Base-by-base conservation (phyloP, 2,888 invertebrate genomes). In the Heliconius cydno region DNA sequence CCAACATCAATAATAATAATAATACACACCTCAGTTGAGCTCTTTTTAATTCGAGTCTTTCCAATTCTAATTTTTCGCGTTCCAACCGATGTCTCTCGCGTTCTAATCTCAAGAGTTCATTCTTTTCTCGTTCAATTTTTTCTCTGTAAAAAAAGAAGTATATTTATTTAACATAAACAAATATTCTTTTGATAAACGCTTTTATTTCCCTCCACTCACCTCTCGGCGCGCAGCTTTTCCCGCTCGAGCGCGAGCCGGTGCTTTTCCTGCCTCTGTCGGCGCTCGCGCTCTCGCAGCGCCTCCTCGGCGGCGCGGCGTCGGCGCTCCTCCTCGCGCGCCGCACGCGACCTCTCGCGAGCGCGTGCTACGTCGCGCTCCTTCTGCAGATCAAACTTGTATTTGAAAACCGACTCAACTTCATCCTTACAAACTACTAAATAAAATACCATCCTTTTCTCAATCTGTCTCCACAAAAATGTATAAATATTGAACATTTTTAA, bases 71-170 rank as follows among this genome's bases (percentile, higher is more conserved):
- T 87, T 97, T 97, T 86, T 98, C 98, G 25, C 97, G 93, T 87
- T 97, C 97, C 82, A 97, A 88, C 84, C 98, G 96, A 87, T 98
- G 98, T 74, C 98, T 96, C 89, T 98, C 98, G 25, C 98, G 96
- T 89, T 98, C 98, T 83, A 98, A 90, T 76, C 98, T 96, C 84
- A 98, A 93, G 38, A 98, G 90, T 88, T 98, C 98, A 25, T 97
- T 97, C 91, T 98, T 98, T 88, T 98, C 98, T 5, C 98, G 96
- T 88, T 99, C 99, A 77, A 98, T 96, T 85, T 97, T 97, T 86
- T 98, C 98, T 34, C 98, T 95, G 86, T 41, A 65, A 65, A 65
- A 81, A 82, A 63, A 34, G 71, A 46, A 67, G 15, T 57, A 30
- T 13, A n/a, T 25, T 30, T 15, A 65, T 65, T 25, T 65, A 13